phyloP scores from a whole-genome alignment of 2,113 vertebrate genomes.

The Xerus inauris region DNA sequence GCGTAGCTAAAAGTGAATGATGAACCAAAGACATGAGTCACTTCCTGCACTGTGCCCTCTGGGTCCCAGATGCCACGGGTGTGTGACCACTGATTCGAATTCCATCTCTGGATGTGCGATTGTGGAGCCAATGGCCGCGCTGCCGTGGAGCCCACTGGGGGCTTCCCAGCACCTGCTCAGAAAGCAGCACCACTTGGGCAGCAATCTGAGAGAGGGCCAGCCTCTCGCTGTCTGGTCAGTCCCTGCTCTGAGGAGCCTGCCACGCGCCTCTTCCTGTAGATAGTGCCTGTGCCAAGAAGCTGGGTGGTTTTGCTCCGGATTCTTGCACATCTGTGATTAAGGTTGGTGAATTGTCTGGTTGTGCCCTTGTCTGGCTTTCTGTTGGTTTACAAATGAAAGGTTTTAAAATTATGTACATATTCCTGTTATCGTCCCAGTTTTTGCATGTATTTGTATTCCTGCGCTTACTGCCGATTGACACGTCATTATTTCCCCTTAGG shows the following conservation, averaged over 20 bases:
- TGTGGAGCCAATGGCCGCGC: too few relatives aligned
- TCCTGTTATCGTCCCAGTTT: too few relatives aligned
- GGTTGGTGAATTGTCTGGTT: not conserved
- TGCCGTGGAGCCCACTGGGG: not conserved
- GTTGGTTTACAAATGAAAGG: not conserved
- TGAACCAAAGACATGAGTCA: not conserved
- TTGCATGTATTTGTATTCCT: fast-evolving
- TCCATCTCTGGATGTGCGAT: fast-evolving
- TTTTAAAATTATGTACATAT: not conserved
- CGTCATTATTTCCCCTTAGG: not conserved
- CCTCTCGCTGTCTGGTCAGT: not conserved
- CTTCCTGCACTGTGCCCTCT: not conserved
- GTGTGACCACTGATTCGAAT: fast-evolving
- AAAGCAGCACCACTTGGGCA: too few relatives aligned
- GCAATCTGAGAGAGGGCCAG: too few relatives aligned
- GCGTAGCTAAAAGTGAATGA: not conserved
- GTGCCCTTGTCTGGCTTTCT: not conserved
- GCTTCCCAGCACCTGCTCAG: too few relatives aligned
- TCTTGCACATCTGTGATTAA: not conserved
- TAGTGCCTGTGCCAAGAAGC: fast-evolving
- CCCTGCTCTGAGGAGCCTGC: fast-evolving
- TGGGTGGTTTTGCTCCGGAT: fast-evolving
- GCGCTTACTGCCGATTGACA: not conserved
- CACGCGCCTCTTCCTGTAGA: too few relatives aligned
- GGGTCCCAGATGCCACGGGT: not conserved